Evolutionary conservation across 2,113 vertebrate species (phyloP), one percentile per base, ranked within the genome.

Genomic region (Hypocryptadius cinnamomeus): DNA sequence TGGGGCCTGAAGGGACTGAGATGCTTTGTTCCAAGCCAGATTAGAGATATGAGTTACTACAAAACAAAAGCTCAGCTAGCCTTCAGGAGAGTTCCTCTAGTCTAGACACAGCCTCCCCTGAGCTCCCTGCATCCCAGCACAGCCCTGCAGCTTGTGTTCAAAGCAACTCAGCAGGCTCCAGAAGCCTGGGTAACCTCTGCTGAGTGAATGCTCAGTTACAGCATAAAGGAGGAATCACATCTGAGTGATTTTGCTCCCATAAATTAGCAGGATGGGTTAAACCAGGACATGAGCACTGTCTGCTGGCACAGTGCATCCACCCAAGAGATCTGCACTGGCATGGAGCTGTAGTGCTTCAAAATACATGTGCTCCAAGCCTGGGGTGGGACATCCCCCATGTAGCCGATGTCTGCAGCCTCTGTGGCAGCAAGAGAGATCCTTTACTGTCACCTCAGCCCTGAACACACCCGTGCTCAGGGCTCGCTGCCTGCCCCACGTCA

Each of bases 401-500:
- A 28, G 45, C 14, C 1, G 0, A 27, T 0, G 11, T 7, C 65
- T 47, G 64, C 19, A 70, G 70, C 65, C 79, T 72, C 54, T 44
- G 65, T n/a, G n/a, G 31, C 27, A 61, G 33, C 37, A 15, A 15
- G 47, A 70, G 61, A 3, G 3, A 35, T 25, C 21, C 51, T 66
- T 66, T 9, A 15, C 20, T 33, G 45, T 17, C 4, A 8, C 2
- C 44, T 44, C 40, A 33, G 72, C 35, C 54, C 25, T 1, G 0
- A 56, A 63, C 47, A 22, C 21, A 1, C 5, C 37, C 0, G 0
- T 51, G 40, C 30, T 56, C 3, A 1, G 18, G 47, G n/a, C 19
- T 20, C 0, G 0, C 44, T 79, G 18, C 45, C 44, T 42, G 72
- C 61, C 42, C 16, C 4, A 2, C 0, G 1, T 33, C 33, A 1